phyloP scores from a whole-genome alignment of 2,113 vertebrate species.

The Pygoscelis antarcticus region DNA sequence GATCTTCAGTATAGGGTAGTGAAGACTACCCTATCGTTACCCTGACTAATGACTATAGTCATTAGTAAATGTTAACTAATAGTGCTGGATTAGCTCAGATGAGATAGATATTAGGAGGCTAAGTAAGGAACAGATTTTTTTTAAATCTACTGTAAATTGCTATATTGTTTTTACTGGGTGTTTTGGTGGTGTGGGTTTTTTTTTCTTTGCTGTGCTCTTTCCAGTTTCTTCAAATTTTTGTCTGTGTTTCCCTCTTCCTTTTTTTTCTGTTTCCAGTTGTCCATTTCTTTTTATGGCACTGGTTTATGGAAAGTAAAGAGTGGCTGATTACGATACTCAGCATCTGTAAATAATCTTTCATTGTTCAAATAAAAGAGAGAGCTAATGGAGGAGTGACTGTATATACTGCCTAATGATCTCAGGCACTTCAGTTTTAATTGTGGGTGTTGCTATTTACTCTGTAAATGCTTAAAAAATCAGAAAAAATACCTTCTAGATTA shows the following conservation, averaged over 20 bases:
- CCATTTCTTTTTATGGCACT: background rate
- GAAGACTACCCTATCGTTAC: background rate
- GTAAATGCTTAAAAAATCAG: background rate
- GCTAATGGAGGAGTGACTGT: background rate
- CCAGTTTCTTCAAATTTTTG: background rate
- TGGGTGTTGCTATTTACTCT: background rate
- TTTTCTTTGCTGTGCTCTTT: background rate
- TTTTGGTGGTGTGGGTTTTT: background rate
- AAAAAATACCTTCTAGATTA: background rate
- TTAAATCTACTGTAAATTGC: background rate
- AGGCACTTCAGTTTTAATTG: background rate
- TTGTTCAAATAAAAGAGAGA: slow-evolving; percentile 1
- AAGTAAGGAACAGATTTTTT: background rate
- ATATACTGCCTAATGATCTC: background rate
- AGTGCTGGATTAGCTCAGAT: background rate
- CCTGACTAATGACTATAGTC: background rate
- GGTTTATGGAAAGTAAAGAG: background rate
- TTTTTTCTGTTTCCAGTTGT: background rate
- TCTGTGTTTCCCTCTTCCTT: background rate
- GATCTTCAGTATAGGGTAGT: background rate
- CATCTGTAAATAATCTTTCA: background rate
- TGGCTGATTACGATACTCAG: background rate
- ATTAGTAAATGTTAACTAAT: background rate
- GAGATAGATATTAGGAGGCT: background rate
- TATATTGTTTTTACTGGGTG: background rate